Evolutionary conservation across 2,888 invertebrate species (phyloP), one percentile per base, ranked within the genome.

Genomic region (Nymphalis urticae): DNA sequence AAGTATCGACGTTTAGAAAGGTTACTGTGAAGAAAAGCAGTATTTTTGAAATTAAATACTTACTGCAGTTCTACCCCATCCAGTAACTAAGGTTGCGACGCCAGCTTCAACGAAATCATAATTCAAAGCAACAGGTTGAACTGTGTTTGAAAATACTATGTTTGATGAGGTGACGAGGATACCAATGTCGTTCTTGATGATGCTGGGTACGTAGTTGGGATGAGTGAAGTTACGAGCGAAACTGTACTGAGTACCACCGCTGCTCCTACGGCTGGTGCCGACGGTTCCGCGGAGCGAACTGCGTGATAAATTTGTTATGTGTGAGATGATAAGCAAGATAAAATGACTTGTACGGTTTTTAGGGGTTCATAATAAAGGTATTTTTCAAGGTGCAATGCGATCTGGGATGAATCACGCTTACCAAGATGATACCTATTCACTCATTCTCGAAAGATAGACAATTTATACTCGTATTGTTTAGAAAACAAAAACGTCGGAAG

Each of bases 251-350:
- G 70, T 67, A 0, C 89, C 91, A 2, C 73, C 74, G 74, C 81
- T 83, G 84, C 86, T 88, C 73, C 73, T 75, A 24, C 77, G 77
- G 80, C 86, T 85, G 5, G 85, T 86, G 67, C 88, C 89, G 1
- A 87, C 84, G 0, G 80, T 83, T 0, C 75, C 81, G 2, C 85
- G 85, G 10, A 86, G 80, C 16, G 80, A 71, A 69, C 87, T 88
- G 76, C 50, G 51, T 13, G 27, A 27, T 2, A 54, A 42, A 42
- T 42, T 42, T 54, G 13, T 54, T 13, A 54, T 24, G 27, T 54
- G 16, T 13, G 0, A 16, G 24, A 27, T 54, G 17, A 19, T 4
- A 51, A 50, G 51, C 21, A 19, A 21, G 19, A 19, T 71, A 51
- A 19, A 51, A 51, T 10, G 13, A 42, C 13, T 42, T 42, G 13